Base-by-base conservation (phyloP, 2,888 invertebrate genomes). In the Buathra laborator region DNA sequence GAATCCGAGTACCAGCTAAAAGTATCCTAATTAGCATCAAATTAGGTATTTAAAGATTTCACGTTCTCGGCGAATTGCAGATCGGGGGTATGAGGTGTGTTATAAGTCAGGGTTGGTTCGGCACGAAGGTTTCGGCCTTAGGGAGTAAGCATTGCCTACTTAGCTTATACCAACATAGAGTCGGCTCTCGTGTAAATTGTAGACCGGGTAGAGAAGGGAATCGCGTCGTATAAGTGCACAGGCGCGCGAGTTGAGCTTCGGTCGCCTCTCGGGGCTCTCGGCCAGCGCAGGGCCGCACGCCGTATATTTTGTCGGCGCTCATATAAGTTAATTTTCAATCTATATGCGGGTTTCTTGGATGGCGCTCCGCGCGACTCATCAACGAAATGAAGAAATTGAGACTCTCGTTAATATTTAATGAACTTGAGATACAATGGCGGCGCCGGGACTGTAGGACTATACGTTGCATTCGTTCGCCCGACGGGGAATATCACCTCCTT, bases 281-380 rank as follows among this genome's bases (percentile, higher is more conserved):
- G 59, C 16, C 66, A 66, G 51, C 62, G 83, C 84, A 86, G 84
- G 88, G 77, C 86, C 87, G 89, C 85, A 88, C 87, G 89, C 56
- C 71, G 91, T 90, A 90, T 94, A 93, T 94, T 93, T 93, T 92
- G 93, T 91, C 91, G 93, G 92, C 91, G 92, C 93, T 94, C 94
- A 92, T 94, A 94, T 94, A 93, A 93, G 94, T 93, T 94, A 94
- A 94, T 94, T 94, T 94, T 94, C 94, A 94, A 94, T 94, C 94
- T 94, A 94, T 94, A 94, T 94, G 94, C 93, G 92, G 92, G 90
- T 90, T 37, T 91, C 89, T 89, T 84, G 89, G 88, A 91, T 92
- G 91, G 91, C 90, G 91, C 91, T 90, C 92, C 81, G 90, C 48
- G 91, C 92, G 93, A 92, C 92, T 93, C 93, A 93, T 92, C 93